These are phyloP conservation scores for Microtus montanus DNA, from an alignment of 2,113 vertebrate genomes.

Conservation along the genomic window DNA sequence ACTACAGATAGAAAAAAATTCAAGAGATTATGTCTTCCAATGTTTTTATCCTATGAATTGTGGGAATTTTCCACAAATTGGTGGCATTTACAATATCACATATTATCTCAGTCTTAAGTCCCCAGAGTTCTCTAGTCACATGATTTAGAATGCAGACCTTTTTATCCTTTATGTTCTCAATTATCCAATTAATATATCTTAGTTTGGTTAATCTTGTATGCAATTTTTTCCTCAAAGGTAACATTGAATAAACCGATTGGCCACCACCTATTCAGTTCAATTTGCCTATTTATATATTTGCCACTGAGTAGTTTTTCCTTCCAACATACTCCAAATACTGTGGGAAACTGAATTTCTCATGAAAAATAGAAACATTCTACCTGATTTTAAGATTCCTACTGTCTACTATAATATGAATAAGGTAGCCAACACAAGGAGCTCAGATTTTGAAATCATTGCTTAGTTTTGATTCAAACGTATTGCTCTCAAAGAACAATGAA, in stretches of 20 bases:
- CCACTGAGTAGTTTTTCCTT: slow-evolving; percentile 16
- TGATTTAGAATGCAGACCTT: neutral
- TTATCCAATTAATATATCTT: neutral
- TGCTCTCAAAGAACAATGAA: neutral
- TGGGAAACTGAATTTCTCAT: neutral
- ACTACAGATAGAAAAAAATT: neutral
- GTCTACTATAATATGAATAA: neutral
- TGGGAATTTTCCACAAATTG: neutral
- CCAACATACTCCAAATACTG: neutral
- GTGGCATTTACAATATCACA: neutral
- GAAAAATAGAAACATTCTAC: slow-evolving; percentile 17
- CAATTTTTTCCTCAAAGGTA: neutral
- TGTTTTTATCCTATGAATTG: slow-evolving; percentile 48
- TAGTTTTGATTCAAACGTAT: slow-evolving; percentile 29
- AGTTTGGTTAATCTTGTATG: neutral
- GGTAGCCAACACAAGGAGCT: neutral
- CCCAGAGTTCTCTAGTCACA: neutral
- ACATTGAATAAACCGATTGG: neutral
- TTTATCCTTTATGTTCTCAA: neutral
- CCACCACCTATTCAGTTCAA: neutral
- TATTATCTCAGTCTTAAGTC: neutral
- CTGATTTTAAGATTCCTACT: neutral
- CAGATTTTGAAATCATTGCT: neutral
- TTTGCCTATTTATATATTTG: neutral
- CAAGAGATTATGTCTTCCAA: slow-evolving; percentile 42